These are phyloP conservation scores for Lerema accius DNA, from an alignment of 1,140 invertebrate genomes.

Conservation along the genomic window DNA sequence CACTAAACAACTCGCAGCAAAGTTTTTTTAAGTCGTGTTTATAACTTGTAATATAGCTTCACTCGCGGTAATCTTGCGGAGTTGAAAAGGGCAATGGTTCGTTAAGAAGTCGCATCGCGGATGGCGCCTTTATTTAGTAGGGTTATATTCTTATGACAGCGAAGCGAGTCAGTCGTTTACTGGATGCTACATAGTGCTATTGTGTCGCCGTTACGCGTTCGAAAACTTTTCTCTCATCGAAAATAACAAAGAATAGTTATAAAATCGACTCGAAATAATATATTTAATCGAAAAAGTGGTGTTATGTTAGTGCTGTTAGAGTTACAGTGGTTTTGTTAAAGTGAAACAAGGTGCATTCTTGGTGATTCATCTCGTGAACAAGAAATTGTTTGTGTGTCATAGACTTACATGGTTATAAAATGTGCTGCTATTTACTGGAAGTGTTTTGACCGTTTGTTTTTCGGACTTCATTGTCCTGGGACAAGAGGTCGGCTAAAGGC, in stretches of 20 bases:
- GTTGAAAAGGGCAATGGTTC: conserved; percentile 53
- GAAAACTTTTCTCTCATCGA: conserved; percentile 69
- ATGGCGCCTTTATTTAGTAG: conserved; percentile 52
- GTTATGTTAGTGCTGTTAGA: conserved; percentile 44
- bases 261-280: conserved; percentile 52
- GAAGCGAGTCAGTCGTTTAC: conserved; percentile 53
- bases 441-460: conserved; percentile 51
- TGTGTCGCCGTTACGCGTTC: conserved; percentile 48
- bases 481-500: conserved; percentile 28
- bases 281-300: conserved; percentile 45
- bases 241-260: conserved; percentile 48
- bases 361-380: conserved; percentile 75
- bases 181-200: conserved; percentile 45
- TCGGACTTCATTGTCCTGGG: conserved; percentile 28
- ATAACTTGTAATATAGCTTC: conserved; percentile 46
- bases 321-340: conserved; percentile 50
- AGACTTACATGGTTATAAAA: conserved; percentile 49
- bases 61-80: conserved; percentile 49
- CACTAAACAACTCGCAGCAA: conserved; percentile 53
- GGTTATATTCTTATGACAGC: conserved; percentile 64
- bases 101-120: conserved; percentile 43
- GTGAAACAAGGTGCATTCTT: conserved; percentile 68
- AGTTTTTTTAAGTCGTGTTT: conserved; percentile 67
- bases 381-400: conserved; percentile 70
- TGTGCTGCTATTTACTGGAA: conserved; percentile 51